Conservation (phyloP, 2,113 vertebrate genomes). For the Nannobrachium achirus region DNA sequence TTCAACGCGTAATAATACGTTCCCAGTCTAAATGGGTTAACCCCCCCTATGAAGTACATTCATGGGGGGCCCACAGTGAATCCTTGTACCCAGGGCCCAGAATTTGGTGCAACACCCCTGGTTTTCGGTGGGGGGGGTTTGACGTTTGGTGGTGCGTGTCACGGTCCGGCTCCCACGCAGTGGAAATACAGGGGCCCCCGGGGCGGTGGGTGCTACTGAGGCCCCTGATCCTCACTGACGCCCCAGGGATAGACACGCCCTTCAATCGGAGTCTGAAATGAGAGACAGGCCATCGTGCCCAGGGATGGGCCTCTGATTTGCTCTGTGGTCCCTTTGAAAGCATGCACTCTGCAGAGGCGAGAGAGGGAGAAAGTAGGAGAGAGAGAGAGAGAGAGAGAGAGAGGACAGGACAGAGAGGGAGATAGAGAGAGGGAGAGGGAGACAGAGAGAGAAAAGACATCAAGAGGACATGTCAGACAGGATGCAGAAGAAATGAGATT, state of each 20-base stretch:
- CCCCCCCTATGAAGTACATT: too few species aligned
- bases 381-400: neutral
- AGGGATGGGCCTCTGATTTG: constrained; percentile 72
- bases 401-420: constrained; percentile 31
- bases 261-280: constrained; percentile 73
- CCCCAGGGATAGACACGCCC: constrained; percentile 46
- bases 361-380: constrained; percentile 42
- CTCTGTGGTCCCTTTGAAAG: constrained; percentile 78
- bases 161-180: constrained; percentile 59
- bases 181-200: constrained; percentile 54
- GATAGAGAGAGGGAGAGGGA: constrained; percentile 15
- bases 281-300: constrained; percentile 62
- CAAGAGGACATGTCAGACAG: constrained; percentile 53
- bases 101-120: too few species aligned
- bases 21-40: too few species aligned
- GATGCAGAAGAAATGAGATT: constrained; percentile 51
- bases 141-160: constrained; percentile 54
- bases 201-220: constrained; percentile 50
- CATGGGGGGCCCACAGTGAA: too few species aligned
- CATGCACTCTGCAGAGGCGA: constrained; percentile 56
- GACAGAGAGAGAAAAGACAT: constrained; percentile 43
- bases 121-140: constrained; percentile 42
- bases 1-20: too few species aligned
- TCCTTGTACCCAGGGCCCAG: too few species aligned
- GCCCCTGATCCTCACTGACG: constrained; percentile 45